Evolutionary conservation across 2,888 invertebrate genomes (phyloP).

Genomic region (Trissonchulus sp.): DNA sequence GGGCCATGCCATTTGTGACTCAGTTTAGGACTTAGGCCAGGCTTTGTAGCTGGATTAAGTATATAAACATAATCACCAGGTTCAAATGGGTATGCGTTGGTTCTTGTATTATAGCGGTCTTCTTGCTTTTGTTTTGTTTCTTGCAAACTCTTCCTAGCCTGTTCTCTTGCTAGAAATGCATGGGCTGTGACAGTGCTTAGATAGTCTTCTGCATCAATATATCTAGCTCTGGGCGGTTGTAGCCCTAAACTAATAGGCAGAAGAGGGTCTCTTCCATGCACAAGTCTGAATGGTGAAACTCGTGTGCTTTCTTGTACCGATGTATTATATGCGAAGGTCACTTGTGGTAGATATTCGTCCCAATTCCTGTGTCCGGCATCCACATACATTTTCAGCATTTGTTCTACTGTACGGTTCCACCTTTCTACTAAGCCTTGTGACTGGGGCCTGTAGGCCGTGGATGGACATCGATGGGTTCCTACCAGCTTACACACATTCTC

Average conservation of each 20-base stretch:
- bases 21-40: not conserved
- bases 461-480: not conserved
- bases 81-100: not conserved
- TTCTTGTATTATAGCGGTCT: not conserved
- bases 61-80: not conserved
- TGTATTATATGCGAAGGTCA: too few species aligned
- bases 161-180: not conserved
- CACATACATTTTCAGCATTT: too few species aligned
- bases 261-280: not conserved
- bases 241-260: not conserved
- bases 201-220: not conserved
- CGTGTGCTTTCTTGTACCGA: not conserved
- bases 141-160: not conserved
- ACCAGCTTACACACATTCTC: not conserved
- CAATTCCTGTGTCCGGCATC: not conserved
- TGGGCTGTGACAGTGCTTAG: not conserved
- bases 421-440: too few species aligned
- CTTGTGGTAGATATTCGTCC: too few species aligned
- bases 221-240: not conserved
- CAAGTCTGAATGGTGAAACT: slow-evolving; percentile 5
- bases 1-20: slow-evolving; percentile 2
- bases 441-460: not conserved
- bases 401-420: too few species aligned
- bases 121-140: not conserved
- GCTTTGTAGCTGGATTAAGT: not conserved